These are phyloP conservation scores for Channa maculata DNA, from an alignment of 2,113 vertebrate species.

Conservation along the genomic window DNA sequence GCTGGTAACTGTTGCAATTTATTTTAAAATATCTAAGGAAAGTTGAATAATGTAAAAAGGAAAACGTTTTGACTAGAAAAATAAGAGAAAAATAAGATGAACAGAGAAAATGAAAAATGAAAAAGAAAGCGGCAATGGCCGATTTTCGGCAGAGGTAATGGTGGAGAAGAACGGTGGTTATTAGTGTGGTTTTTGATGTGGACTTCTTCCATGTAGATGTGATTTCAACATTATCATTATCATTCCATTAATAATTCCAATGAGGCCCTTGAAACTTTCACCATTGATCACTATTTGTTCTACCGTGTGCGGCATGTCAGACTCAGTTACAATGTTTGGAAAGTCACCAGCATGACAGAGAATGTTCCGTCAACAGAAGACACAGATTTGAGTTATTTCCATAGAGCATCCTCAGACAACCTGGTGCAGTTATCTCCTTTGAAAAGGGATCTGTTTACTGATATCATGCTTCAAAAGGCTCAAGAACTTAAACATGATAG, in stretches of 20 bases:
- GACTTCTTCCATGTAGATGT: too few relatives aligned
- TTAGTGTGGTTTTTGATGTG: background rate
- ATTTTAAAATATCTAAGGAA: background rate
- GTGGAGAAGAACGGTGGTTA: background rate
- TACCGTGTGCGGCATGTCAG: background rate
- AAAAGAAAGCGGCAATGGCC: background rate
- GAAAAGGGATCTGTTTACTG: background rate
- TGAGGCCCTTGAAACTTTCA: too few relatives aligned
- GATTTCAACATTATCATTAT: too few relatives aligned
- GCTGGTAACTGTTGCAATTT: background rate
- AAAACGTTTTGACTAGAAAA: too few relatives aligned
- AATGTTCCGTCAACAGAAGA: background rate
- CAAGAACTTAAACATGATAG: slow-evolving; percentile 1
- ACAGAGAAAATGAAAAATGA: background rate
- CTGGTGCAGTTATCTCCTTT: background rate
- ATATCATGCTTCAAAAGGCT: background rate
- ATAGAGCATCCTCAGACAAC: background rate
- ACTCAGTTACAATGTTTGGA: background rate
- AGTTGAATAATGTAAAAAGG: background rate
- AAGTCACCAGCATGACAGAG: background rate
- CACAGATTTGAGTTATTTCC: background rate
- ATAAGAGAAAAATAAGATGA: background rate
- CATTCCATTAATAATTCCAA: too few relatives aligned
- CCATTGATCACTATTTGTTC: background rate
- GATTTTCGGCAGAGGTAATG: too few relatives aligned